A percentile compares a stretch with the other conserved stretches of the same genome.
Conservation (phyloP, 2,797 vertebrate genomes). For the Psittacula derbiana region DNA sequence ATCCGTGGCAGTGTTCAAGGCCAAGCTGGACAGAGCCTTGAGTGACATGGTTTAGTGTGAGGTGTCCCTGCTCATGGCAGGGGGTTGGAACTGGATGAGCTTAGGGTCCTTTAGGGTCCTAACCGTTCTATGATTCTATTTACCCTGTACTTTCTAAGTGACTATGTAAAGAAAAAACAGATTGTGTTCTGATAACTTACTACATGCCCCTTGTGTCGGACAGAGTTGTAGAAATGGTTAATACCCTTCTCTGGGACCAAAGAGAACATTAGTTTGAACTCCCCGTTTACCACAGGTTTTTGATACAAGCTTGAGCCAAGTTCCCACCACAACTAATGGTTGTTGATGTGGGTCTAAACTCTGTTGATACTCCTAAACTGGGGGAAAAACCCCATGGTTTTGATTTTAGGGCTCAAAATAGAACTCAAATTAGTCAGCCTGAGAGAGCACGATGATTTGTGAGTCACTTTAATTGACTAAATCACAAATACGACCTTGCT, state of each 20-base stretch:
- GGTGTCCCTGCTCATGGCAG: not conserved
- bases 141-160: not conserved
- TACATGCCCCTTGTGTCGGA: not conserved
- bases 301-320: not conserved
- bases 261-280: fast-evolving
- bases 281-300: not conserved
- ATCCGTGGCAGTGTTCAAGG: not conserved
- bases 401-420: not conserved
- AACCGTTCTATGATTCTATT: not conserved
- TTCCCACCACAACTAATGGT: not conserved
- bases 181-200: not conserved
- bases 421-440: not conserved
- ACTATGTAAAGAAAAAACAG: not conserved
- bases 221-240: not conserved
- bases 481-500: not conserved
- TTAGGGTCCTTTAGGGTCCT: not conserved
- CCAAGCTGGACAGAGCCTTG: not conserved
- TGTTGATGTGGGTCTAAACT: not conserved
- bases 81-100: not conserved
- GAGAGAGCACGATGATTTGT: not conserved
- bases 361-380: not conserved
- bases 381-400: not conserved
- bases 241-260: not conserved
- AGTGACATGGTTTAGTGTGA: not conserved
- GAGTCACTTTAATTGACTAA: not conserved